Evolutionary conservation across 2,888 invertebrate species (phyloP), one percentile per base, ranked within the genome.

Genomic region (Apamea anceps): DNA sequence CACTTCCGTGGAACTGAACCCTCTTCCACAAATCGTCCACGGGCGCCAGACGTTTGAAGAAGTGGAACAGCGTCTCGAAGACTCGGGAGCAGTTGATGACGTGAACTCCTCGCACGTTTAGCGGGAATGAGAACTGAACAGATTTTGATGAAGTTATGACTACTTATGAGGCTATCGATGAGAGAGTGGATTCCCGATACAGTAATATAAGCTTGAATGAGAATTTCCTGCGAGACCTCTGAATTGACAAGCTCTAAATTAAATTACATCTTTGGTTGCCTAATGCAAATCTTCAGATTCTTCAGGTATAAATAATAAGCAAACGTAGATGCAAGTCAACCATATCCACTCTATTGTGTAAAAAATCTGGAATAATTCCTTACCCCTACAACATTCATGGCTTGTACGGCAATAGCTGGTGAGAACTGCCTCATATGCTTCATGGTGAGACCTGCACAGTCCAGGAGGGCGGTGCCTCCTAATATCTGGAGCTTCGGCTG

Each of bases 1-100:
- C 95, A 77, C 95, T 93, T 4, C 96, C 96, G 72, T 96, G 96
- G 87, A 96, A 96, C 85, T 93, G 90, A 6, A 96, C 95, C 28
- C 93, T 95, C 84, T 98, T 97, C 92, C 97, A 97, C 96, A 98
- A 97, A 32, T 95, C 95, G 75, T 97, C 95, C 12, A 97, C 97
- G 85, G 98, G 98, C 37, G 98, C 96, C 77, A 98, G 96, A 0
- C 98, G 98, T 88, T 98, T 98, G 94, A 98, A 98, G 73, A 98
- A 97, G 81, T 98, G 97, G 93, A 98, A 98, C 60, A 98, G 97
- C 32, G 98, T 97, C 92, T 98, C 98, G 92, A 98, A 98, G 6
- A 98, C 95, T 97, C 98, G 98, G 4, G 98, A 98, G 92, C 98
- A 98, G 93, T 98, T 98, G 6, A 98, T 96, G 54, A 98, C 97